Base-by-base conservation (phyloP, 2,113 vertebrate genomes). In the Ornithorhynchus anatinus region DNA sequence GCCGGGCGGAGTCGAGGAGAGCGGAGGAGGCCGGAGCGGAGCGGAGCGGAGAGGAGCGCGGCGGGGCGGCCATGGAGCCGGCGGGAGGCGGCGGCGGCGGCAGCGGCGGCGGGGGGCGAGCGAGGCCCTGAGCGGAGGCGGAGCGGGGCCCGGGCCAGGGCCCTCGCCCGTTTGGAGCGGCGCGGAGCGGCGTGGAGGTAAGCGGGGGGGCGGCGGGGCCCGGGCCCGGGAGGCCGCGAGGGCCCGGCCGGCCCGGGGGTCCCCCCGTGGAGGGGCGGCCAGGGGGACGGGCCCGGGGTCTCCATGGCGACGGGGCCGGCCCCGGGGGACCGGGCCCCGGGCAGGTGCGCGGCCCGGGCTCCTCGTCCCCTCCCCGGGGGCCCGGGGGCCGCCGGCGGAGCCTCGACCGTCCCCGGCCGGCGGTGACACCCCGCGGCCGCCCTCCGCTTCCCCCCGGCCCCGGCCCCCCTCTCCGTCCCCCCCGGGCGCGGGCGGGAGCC, bases 31-130 rank as follows among this genome's bases (percentile, higher is more conserved):
- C 9, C 17, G 29, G 29, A 32, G 32, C 51, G 11, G 32, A 20
- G 51, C 5, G 19, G 59, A 77, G 50, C 35, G 35, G 57, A 84
- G 84, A 81, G 78, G 60, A 77, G 80, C 43, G 8, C 15, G 25
- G 22, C 36, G 29, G 32, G 27, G 36, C 38, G 17, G 33, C 38
- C 9, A 11, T 29, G 29, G 25, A 13, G 22, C 59, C 50, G 43
- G 56, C 10, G 23, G 17, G 59, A 19, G 58, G 48, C 48, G 37
- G 66, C 60, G 62, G 57, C 29, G 48, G 61, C 51, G 67, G 73
- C 68, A 63, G 75, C 65, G 42, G 51, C 42, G 14, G 3, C 27
- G 27, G 19, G 27, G 31, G 0, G 5, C 20, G 1, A 5, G 35
- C 32, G 10, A 29, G 38, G n/a, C 4, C 38, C 38, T 23, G 16